Conservation (phyloP, 2,888 invertebrate species). For the Aleiodes alternator region DNA sequence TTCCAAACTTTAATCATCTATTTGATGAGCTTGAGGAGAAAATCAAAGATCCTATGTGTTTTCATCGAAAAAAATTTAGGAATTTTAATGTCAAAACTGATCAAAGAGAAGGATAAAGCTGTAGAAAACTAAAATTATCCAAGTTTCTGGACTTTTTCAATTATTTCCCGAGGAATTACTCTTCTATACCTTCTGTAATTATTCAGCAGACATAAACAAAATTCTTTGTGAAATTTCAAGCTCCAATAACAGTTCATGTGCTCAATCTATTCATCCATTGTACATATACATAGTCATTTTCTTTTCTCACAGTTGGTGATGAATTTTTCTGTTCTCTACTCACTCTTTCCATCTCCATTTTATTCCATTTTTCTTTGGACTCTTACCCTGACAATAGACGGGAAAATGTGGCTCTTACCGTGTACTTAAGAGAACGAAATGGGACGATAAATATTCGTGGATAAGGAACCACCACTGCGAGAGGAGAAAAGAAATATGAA, state of each 20-base stretch:
- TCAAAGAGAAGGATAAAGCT: too few relatives aligned
- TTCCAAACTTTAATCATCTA: too few relatives aligned
- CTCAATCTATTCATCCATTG: not conserved
- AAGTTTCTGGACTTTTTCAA: too few relatives aligned
- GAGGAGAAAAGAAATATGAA: constrained; percentile 38
- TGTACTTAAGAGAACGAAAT: constrained; percentile 63
- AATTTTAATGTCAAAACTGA: too few relatives aligned
- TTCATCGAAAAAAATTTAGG: too few relatives aligned
- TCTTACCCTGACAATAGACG: constrained; percentile 57
- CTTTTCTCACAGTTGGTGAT: not conserved
- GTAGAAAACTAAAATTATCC: too few relatives aligned
- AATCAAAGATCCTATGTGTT: too few relatives aligned
- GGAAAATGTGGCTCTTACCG: constrained; percentile 63
- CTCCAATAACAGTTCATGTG: constrained; percentile 36
- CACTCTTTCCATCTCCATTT: constrained; percentile 18
- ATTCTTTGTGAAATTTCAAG: constrained; percentile 31
- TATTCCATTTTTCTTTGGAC: constrained; percentile 42
- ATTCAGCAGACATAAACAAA: constrained; percentile 16
- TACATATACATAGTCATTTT: not conserved
- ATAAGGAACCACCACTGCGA: constrained; percentile 43
- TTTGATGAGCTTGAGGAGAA: too few relatives aligned
- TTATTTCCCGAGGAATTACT: too few relatives aligned
- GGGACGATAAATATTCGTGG: constrained; percentile 66
- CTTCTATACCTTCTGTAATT: not conserved
- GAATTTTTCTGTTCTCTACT: not conserved